Base-by-base conservation (phyloP, 2,797 vertebrate genomes). In the Esox masquinongy region DNA sequence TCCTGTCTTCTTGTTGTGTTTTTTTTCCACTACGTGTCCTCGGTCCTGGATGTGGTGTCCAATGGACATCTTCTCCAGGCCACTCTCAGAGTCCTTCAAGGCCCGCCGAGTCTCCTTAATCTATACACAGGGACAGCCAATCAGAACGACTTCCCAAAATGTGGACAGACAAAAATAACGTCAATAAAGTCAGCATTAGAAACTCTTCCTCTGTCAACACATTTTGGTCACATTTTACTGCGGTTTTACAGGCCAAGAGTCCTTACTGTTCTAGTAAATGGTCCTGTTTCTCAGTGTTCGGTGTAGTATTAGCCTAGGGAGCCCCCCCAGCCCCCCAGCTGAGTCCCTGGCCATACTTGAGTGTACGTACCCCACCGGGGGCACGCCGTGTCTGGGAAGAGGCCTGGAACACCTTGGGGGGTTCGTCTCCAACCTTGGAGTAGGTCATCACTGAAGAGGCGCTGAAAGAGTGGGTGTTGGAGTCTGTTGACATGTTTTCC, bases 391-490 rank as follows among this genome's bases (percentile, higher is more conserved):
- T 98, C 78, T 97, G 95, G 11, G 93, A 86, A 1, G 94, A 92
- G 24, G 97, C 96, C 19, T 99, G 95, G 90, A 97, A 99, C 68
- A 99, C 93, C 80, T 97, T 98, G 17, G 98, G 91, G 2, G 96
- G 93, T 74, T 97, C 96, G 76, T 97, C 88, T 69, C 97, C 97
- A 73, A 91, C 83, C 89, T 95, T 98, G 83, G 96, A 96, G 77
- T 97, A 99, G 0, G 95, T 97, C 95, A 96, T 95, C 79, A 99
- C 85, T 5, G 96, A 97, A 19, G 98, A 99, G 73, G 96, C 97
- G 89, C 94, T 95, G 91, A 97, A 98, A 0, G 95, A 95, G 87
- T 99, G 96, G 0, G 83, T 68, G 53, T 90, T 92, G 8, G 95
- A 80, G 34, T 95, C 91, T 72, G 94, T 0, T 15, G 95, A 83